A percentile compares a stretch with the other conserved stretches of the same genome.
Conservation (phyloP, 2,797 vertebrate genomes). For the Odontamblyopus rebecca region DNA sequence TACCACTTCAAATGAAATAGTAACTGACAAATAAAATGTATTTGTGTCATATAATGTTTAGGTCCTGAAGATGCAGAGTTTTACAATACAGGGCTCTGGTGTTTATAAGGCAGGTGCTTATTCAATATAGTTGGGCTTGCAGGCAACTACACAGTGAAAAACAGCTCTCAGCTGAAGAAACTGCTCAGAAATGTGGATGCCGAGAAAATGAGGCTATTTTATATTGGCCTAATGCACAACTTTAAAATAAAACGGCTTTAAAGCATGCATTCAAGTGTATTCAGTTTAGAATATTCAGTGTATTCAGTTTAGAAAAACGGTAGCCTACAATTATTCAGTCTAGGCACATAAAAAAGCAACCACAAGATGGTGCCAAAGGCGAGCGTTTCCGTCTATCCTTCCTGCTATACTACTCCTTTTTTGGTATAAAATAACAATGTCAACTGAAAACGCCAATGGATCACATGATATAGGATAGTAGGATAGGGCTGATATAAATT, state of each 20-base stretch:
- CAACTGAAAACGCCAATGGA: background rate
- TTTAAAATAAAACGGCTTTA: background rate
- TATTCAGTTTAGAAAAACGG: background rate
- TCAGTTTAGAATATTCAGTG: background rate
- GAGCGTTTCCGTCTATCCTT: background rate
- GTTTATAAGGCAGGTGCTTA: conserved; percentile 39
- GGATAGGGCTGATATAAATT: no score
- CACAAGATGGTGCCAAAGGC: conserved; percentile 66
- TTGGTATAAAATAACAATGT: background rate
- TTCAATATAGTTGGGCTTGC: conserved; percentile 34
- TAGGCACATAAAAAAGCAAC: conserved; percentile 23
- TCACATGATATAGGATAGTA: background rate
- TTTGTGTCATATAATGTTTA: conserved; percentile 31
- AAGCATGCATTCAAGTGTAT: background rate
- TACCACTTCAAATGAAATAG: conserved; percentile 22
- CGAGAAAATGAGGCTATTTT: background rate
- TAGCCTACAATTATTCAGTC: background rate
- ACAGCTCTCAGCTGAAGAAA: conserved; percentile 14
- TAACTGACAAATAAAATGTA: conserved; percentile 24
- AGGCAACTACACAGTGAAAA: conserved; percentile 28
- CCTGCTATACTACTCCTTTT: background rate
- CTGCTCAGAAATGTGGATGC: background rate
- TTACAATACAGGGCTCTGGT: conserved; percentile 32
- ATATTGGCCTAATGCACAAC: background rate
- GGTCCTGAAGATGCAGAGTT: conserved; percentile 25